phyloP scores from a whole-genome alignment of 2,797 vertebrate species.

The Neopelma chrysocephalum region DNA sequence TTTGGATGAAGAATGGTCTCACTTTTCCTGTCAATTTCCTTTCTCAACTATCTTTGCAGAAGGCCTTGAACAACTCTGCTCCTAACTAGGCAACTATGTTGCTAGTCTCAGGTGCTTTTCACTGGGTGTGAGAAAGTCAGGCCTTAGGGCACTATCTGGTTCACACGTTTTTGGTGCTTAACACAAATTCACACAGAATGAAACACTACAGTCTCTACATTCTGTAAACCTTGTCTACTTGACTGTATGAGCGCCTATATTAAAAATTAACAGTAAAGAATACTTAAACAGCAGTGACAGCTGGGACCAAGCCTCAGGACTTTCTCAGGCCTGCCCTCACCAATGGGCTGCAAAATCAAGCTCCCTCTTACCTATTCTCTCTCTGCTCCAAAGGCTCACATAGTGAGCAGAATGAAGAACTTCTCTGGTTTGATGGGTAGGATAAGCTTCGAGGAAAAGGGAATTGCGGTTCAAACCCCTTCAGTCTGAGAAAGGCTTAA shows the following conservation, averaged over 20 bases:
- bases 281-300: constrained; percentile 50
- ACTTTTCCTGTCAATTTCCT: not conserved
- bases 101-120: not conserved
- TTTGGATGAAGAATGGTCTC: not conserved
- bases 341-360: constrained; percentile 59
- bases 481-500: constrained; percentile 64
- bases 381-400: not conserved
- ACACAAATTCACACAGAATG: constrained; percentile 19
- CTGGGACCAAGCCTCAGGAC: constrained; percentile 38
- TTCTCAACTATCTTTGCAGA: not conserved
- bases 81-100: not conserved
- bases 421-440: constrained; percentile 44
- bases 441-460: constrained; percentile 49
- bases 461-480: constrained; percentile 56
- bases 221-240: not conserved
- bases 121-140: not conserved
- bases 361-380: constrained; percentile 53
- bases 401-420: constrained; percentile 49
- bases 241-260: constrained; percentile 10
- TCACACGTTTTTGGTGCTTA: not conserved
- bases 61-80: constrained; percentile 4
- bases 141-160: not conserved
- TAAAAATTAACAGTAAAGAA: constrained; percentile 58
- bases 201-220: not conserved
- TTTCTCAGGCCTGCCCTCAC: constrained; percentile 44